These are phyloP conservation scores for Saimiri boliviensis DNA, from an alignment of 2,113 vertebrate species.

Conservation along the genomic window DNA sequence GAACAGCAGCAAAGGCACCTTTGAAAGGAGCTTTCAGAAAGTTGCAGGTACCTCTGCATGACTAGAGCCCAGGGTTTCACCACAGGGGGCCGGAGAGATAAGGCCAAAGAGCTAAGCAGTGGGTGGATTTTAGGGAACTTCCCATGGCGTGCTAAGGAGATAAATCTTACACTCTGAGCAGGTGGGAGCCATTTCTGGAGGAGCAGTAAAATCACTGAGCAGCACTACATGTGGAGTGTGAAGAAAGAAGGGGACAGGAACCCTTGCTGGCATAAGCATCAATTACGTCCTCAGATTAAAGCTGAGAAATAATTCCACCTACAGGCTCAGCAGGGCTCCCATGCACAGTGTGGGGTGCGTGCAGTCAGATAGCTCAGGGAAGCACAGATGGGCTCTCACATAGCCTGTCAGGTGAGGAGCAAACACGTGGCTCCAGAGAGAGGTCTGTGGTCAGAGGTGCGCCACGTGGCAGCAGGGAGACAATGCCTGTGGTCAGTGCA, in stretches of 20 bases:
- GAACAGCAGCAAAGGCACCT: neutral
- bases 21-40: neutral
- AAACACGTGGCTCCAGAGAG: fast-evolving
- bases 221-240: neutral
- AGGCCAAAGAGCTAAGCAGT: neutral
- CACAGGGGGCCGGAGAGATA: neutral
- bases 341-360: fast-evolving
- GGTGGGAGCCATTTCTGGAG: neutral
- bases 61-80: neutral
- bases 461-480: too few relatives aligned
- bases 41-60: neutral
- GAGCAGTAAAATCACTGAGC: neutral
- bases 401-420: fast-evolving
- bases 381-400: neutral
- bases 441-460: neutral
- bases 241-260: neutral
- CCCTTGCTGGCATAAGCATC: neutral
- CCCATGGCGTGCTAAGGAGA: neutral
- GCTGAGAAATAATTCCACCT: neutral
- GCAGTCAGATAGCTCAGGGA: fast-evolving
- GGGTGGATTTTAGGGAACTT: neutral
- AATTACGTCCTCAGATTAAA: neutral
- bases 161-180: neutral
- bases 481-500: neutral
- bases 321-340: fast-evolving